phyloP scores from a whole-genome alignment of 2,888 invertebrate genomes.

The Hydraecia micacea region DNA sequence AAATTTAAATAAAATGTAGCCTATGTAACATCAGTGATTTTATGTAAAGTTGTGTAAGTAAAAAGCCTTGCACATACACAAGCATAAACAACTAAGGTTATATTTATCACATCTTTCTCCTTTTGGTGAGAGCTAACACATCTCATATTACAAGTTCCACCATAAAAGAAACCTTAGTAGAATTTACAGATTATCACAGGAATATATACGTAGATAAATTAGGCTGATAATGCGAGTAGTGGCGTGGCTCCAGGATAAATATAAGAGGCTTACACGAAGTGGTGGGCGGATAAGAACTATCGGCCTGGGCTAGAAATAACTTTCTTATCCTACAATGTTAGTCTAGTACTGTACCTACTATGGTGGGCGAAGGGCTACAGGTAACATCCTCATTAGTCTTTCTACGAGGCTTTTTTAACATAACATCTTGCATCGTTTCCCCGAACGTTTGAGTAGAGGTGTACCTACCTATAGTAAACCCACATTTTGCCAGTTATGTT shows the following conservation, averaged over 20 bases:
- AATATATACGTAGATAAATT: conserved; percentile 53
- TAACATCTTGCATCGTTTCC: not conserved
- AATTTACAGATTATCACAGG: conserved; percentile 37
- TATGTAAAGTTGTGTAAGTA: not conserved
- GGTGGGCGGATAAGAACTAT: conserved; percentile 58
- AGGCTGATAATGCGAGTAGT: conserved; percentile 43
- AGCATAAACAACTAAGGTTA: not conserved
- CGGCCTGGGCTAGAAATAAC: conserved; percentile 49
- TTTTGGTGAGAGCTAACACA: not conserved
- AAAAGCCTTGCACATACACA: not conserved
- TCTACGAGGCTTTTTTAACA: not conserved
- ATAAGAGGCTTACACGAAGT: conserved; percentile 42
- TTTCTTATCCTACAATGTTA: conserved; percentile 45
- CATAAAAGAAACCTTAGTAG: conserved; percentile 9
- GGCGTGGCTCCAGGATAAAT: conserved; percentile 42
- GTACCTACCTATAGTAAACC: not conserved
- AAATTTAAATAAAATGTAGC: not conserved
- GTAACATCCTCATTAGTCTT: conserved; percentile 25
- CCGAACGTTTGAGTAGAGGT: not conserved
- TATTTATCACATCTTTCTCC: not conserved
- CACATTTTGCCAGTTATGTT: not conserved
- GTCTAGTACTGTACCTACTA: conserved; percentile 1
- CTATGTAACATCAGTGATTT: not conserved
- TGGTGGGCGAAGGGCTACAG: conserved; percentile 3
- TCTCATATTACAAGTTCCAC: not conserved